phyloP scores from a whole-genome alignment of 2,113 vertebrate genomes.

The Psilopogon haemacephalus region DNA sequence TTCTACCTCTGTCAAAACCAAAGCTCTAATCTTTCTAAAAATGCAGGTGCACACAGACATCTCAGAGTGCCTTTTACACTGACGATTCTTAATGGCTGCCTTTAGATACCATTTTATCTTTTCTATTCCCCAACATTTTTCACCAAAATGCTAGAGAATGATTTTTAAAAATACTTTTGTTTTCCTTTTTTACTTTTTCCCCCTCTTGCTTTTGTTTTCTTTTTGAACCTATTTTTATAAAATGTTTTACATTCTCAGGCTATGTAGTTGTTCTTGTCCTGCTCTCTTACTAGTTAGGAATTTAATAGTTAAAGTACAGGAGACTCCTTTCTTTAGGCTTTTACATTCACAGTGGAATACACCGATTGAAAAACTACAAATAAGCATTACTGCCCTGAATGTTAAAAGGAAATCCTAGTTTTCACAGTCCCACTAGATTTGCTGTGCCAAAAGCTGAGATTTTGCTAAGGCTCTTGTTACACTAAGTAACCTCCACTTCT shows the following conservation, averaged over 20 bases:
- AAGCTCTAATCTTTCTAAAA: background rate
- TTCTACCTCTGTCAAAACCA: background rate
- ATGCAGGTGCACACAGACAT: background rate
- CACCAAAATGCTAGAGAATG: background rate
- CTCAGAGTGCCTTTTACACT: background rate
- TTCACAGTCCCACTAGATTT: constrained; percentile 1
- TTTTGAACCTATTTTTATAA: background rate
- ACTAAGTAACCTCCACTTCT: background rate
- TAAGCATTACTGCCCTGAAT: background rate
- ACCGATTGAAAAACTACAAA: constrained; percentile 1
- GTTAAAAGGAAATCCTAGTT: constrained; percentile 43
- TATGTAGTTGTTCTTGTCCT: background rate
- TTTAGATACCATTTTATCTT: background rate
- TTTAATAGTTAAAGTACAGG: background rate
- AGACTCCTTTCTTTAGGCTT: constrained; percentile 12
- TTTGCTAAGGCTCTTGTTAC: constrained; percentile 23
- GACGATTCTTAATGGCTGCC: background rate
- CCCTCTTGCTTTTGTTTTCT: no score
- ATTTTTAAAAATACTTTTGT: background rate
- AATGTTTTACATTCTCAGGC: background rate
- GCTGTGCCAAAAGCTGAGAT: background rate
- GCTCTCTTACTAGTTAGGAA: background rate
- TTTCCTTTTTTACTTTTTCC: no score
- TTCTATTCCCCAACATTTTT: background rate
- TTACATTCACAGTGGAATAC: constrained; percentile 1